Conservation (phyloP, 2,797 vertebrate species). For the Crocidura indochinensis region DNA sequence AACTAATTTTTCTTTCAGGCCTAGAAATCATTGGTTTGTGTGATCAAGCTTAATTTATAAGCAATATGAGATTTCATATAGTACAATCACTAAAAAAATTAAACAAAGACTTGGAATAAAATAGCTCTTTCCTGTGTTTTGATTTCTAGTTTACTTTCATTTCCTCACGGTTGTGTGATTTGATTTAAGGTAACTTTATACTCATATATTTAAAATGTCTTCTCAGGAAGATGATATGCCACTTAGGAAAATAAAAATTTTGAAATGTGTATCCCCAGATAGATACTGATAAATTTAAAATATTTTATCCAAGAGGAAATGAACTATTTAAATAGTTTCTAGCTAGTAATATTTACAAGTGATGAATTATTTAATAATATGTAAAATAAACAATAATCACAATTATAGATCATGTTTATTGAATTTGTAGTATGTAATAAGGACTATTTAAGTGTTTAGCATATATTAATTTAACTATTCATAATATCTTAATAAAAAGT, state of each 20-base stretch:
- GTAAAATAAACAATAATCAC: slow-evolving; percentile 15
- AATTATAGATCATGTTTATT: background rate
- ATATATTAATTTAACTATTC: slow-evolving; percentile 13
- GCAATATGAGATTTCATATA: background rate
- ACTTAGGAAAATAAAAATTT: background rate
- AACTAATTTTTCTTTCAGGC: background rate
- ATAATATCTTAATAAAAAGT: background rate
- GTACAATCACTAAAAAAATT: background rate
- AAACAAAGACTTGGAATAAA: background rate
- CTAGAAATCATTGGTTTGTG: background rate
- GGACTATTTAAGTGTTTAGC: background rate
- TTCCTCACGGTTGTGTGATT: background rate
- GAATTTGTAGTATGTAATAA: background rate
- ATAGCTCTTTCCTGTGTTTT: background rate
- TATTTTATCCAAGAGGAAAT: background rate
- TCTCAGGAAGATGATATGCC: slow-evolving; percentile 17
- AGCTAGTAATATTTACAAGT: slow-evolving; percentile 43
- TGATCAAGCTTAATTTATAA: slow-evolving; percentile 28
- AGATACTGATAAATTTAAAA: background rate
- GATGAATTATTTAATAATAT: slow-evolving; percentile 14
- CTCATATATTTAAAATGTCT: background rate
- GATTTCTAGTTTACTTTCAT: slow-evolving; percentile 12
- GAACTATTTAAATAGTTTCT: slow-evolving; percentile 36
- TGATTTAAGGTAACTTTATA: background rate
- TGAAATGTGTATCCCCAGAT: slow-evolving; percentile 6